phyloP scores from a whole-genome alignment of 2,113 vertebrate genomes.

The Pipa parva region DNA sequence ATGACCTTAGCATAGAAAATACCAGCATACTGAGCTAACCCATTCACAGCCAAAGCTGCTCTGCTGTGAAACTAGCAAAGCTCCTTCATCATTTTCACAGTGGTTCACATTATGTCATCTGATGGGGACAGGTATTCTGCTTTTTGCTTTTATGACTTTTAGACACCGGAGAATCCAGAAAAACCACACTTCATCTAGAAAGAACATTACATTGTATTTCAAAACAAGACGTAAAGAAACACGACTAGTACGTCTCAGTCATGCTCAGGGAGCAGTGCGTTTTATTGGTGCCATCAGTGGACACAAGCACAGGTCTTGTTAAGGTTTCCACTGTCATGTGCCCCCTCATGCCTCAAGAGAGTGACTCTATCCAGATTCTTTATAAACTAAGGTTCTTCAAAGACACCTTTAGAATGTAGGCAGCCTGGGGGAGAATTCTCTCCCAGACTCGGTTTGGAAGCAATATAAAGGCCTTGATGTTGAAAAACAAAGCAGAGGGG shows the following conservation, averaged over 20 bases:
- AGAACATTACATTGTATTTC: too few species aligned
- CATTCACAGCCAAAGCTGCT: background rate
- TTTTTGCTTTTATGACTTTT: too few species aligned
- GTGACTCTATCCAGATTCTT: conserved; percentile 33
- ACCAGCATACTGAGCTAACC: conserved; percentile 4
- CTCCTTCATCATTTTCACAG: too few species aligned
- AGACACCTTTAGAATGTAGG: conserved; percentile 40
- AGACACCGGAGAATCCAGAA: too few species aligned
- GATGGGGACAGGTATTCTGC: too few species aligned
- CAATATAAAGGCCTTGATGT: conserved; percentile 41
- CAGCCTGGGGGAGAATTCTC: conserved; percentile 41
- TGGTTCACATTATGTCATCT: too few species aligned
- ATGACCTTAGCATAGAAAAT: conserved; percentile 24
- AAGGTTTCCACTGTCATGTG: conserved; percentile 6
- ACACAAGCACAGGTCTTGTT: conserved; percentile 6
- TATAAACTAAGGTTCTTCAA: conserved; percentile 38
- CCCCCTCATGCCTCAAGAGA: conserved; percentile 30
- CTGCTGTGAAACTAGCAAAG: too few species aligned
- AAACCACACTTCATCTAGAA: too few species aligned
- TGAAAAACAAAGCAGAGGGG: conserved; percentile 33
- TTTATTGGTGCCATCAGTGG: background rate
- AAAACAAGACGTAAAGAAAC: too few species aligned
- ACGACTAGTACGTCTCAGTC: too few species aligned
- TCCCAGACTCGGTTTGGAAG: conserved; percentile 41
- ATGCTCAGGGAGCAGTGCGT: too few species aligned